Evolutionary conservation across 2,797 vertebrate genomes (phyloP), one percentile per base, ranked within the genome.

Genomic region (Cyclopterus lumpus): DNA sequence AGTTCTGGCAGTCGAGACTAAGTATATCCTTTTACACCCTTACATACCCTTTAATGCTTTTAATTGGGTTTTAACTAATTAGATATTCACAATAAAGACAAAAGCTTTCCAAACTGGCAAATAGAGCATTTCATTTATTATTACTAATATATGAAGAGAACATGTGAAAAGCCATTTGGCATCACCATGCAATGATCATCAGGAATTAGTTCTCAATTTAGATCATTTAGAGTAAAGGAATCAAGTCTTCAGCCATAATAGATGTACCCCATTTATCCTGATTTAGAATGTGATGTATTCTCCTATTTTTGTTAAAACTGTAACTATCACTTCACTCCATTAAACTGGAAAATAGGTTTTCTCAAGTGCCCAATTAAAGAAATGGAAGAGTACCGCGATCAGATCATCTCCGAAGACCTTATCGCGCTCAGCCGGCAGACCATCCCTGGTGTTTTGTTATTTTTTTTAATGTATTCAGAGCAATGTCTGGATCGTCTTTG

Each of bases 321-420:
- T 57, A 77, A 68, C 66, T 55, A 71, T 77, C 20, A 48, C 67
- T 53, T 75, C 30, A 67, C 44, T 26, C 5, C 2, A 34, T 68
- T 38, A 76, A 79, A 74, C 9, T 28, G 12, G 6, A 69, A 61
- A 42, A 77, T 7, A 66, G 4, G 16, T 67, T 84, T 51, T 81
- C 70, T 85, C 75, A 66, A 80, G 80, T 73, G 82, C 69, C 55
- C 42, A 79, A 89, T 84, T 81, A 83, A 55, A 84, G 36, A 15
- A 67, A 48, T 4, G 64, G 48, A 68, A 48, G 42, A 73, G 48
- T 9, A 67, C 18, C 5, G 1, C 20, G 18, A 48, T 70, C 55
- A 34, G 26, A 71, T 78, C 63, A 76, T 82, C 67, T 34, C 71
- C 69, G 42, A 76, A 77, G 63, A 71, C 15, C 49, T 77, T 40